These are phyloP conservation scores for Drepana falcataria DNA, from an alignment of 2,888 invertebrate species.

Conservation along the genomic window DNA sequence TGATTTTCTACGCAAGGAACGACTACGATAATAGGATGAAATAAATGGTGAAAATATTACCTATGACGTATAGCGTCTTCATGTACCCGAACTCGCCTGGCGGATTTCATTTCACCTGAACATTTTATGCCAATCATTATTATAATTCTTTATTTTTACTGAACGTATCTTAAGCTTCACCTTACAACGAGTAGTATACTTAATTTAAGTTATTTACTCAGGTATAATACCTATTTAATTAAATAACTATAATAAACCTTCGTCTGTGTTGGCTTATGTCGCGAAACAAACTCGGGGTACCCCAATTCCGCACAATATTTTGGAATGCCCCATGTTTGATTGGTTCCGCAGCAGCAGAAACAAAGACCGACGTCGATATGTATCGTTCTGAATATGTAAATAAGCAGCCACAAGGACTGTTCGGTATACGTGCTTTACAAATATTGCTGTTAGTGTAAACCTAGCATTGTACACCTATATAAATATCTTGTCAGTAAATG, in stretches of 20 bases:
- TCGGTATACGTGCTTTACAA: not conserved
- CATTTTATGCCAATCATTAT: conserved; percentile 71
- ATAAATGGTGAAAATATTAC: conserved; percentile 63
- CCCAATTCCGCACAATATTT: not conserved
- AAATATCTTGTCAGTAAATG: too few relatives aligned
- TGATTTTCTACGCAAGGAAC: conserved; percentile 42
- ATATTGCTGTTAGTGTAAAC: not conserved
- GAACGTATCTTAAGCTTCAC: too few relatives aligned
- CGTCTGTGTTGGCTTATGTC: not conserved
- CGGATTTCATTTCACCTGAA: conserved; percentile 77
- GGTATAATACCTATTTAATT: not conserved
- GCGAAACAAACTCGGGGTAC: not conserved
- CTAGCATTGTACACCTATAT: not conserved
- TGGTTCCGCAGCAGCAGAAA: conserved; percentile 13
- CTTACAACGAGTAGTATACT: too few relatives aligned
- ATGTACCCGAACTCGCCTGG: conserved; percentile 76
- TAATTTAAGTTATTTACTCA: not conserved
- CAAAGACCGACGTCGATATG: conserved; percentile 11
- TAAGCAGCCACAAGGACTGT: not conserved
- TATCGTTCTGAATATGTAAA: conserved; percentile 3
- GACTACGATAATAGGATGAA: conserved; percentile 44
- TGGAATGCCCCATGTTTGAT: conserved; percentile 9
- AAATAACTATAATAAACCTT: not conserved
- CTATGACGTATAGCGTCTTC: conserved; percentile 77
- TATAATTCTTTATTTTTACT: conserved; percentile 6